Percentiles rank a stretch among this genome's conserved stretches.
phyloP scores from a whole-genome alignment of 2,113 vertebrate species.

The Phoxinus phoxinus region DNA sequence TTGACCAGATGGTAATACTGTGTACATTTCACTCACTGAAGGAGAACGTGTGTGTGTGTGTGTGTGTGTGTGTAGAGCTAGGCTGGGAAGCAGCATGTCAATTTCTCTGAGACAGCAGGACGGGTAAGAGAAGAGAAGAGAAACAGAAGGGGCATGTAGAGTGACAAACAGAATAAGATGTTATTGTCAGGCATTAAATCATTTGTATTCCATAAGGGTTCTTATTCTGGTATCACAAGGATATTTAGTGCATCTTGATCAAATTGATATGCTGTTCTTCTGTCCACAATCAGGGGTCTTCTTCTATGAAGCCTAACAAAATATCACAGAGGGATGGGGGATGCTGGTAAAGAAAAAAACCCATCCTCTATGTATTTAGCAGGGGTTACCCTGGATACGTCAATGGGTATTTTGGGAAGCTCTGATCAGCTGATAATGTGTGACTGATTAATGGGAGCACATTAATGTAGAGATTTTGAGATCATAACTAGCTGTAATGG shows the following conservation, averaged over 20 bases:
- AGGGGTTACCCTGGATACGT: slow-evolving; percentile 32
- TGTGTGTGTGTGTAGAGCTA: slow-evolving; percentile 12
- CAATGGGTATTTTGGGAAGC: slow-evolving; percentile 35
- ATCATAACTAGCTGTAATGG: slow-evolving; percentile 47
- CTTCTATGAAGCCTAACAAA: slow-evolving; percentile 8
- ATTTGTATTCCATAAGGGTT: background rate
- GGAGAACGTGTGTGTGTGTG: slow-evolving; percentile 39
- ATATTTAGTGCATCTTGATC: background rate
- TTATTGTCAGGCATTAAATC: background rate
- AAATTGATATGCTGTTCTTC: background rate
- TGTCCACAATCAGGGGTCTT: slow-evolving; percentile 12
- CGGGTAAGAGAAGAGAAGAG: background rate
- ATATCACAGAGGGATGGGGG: slow-evolving; percentile 26
- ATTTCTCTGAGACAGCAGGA: slow-evolving; percentile 10
- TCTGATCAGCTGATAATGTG: slow-evolving; percentile 45
- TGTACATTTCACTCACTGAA: slow-evolving; percentile 37
- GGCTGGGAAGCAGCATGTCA: slow-evolving; percentile 7
- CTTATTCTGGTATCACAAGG: background rate
- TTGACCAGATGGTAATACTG: slow-evolving; percentile 46
- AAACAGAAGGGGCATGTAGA: background rate
- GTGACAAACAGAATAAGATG: background rate
- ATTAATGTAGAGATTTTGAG: slow-evolving; percentile 30
- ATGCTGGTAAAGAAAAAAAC: slow-evolving; percentile 14
- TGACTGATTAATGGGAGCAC: slow-evolving; percentile 23
- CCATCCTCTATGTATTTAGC: background rate